These are phyloP conservation scores for Sinocyclocheilus rhinocerous DNA, from an alignment of 2,113 vertebrate genomes.

Conservation along the genomic window DNA sequence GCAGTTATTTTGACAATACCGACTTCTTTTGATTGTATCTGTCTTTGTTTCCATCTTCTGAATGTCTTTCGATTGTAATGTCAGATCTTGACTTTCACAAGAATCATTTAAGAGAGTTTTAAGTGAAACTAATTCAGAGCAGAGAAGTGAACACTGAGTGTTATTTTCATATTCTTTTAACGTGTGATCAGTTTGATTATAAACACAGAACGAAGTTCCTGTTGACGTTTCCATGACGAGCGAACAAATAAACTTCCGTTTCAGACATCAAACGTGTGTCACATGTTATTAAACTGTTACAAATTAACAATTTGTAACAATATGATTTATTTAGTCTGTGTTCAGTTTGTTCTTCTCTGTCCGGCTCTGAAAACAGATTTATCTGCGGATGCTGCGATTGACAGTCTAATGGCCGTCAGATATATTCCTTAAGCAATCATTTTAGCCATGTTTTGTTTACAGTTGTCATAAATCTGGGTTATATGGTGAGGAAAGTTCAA, in stretches of 20 bases:
- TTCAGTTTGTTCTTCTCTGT: not conserved
- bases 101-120: not conserved
- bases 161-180: slow-evolving; percentile 12
- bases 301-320: not conserved
- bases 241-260: slow-evolving; percentile 51
- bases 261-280: slow-evolving; percentile 2
- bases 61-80: slow-evolving; percentile 12
- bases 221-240: slow-evolving; percentile 3
- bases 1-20: not conserved
- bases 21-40: slow-evolving; percentile 25
- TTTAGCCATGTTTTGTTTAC: slow-evolving; percentile 49
- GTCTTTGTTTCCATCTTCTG: slow-evolving; percentile 4
- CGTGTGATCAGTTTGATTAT: slow-evolving; percentile 36
- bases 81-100: not conserved
- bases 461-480: slow-evolving; percentile 50
- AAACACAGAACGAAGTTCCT: not conserved
- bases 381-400: not conserved
- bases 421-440: slow-evolving; percentile 27
- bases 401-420: slow-evolving; percentile 10
- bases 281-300: not conserved
- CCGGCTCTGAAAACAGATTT: not conserved
- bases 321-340: not conserved
- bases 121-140: not conserved
- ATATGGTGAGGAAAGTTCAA: slow-evolving; percentile 49
- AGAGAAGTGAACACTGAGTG: not conserved